A percentile compares a stretch with the other conserved stretches of the same genome.
These are phyloP conservation scores for Phyllotis vaccarum DNA, from an alignment of 2,797 vertebrate genomes.

Conservation along the genomic window DNA sequence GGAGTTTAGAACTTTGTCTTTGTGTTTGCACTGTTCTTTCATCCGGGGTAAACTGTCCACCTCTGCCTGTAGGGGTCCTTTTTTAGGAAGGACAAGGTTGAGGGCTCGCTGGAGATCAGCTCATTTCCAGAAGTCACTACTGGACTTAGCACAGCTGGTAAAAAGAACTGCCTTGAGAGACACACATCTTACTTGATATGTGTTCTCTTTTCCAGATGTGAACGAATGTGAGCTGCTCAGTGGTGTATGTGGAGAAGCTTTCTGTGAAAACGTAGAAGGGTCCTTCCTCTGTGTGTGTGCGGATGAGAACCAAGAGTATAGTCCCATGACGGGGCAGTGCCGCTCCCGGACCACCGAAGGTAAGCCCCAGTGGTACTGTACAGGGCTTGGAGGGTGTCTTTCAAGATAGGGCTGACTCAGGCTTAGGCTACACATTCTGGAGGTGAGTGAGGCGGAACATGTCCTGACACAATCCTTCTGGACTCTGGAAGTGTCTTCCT, in stretches of 20 bases:
- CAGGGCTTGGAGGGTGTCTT: not conserved
- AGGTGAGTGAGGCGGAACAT: not conserved
- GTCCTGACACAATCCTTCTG: not conserved
- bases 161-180: slow-evolving; percentile 61
- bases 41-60: slow-evolving; percentile 13
- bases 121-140: slow-evolving; percentile 60
- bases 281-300: slow-evolving; percentile 95
- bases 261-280: slow-evolving; percentile 95
- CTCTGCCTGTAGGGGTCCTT: slow-evolving; percentile 47
- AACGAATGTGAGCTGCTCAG: slow-evolving; percentile 96
- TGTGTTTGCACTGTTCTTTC: slow-evolving; percentile 31
- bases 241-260: slow-evolving; percentile 95
- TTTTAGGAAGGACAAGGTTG: slow-evolving; percentile 63
- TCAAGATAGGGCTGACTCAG: not conserved
- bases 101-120: slow-evolving; percentile 66
- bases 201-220: slow-evolving; percentile 91
- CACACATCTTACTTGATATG: slow-evolving; percentile 66
- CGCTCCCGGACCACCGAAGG: slow-evolving; percentile 90
- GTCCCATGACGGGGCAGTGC: slow-evolving; percentile 94
- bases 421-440: not conserved
- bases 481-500: slow-evolving; percentile 13
- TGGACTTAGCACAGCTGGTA: slow-evolving; percentile 70
- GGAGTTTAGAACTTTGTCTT: slow-evolving; percentile 11
- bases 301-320: slow-evolving; percentile 93
- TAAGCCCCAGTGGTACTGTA: slow-evolving; percentile 75